These are phyloP conservation scores for Sinocyclocheilus rhinocerous DNA, from an alignment of 2,113 vertebrate genomes.

Conservation along the genomic window DNA sequence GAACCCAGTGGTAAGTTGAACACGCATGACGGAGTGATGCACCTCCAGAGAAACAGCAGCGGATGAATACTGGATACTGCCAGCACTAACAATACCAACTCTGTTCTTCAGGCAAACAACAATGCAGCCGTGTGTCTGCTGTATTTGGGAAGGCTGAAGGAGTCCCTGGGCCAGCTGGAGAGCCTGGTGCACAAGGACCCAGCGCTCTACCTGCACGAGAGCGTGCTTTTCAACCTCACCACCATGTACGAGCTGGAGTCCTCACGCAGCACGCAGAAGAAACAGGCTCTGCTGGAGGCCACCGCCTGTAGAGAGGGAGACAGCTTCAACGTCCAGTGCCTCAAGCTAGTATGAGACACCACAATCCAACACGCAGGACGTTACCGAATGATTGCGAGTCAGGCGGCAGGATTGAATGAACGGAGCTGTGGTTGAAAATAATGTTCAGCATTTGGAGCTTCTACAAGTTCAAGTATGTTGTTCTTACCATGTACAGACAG, in stretches of 20 bases:
- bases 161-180: conserved; percentile 95
- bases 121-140: conserved; percentile 96
- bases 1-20: conserved; percentile 88
- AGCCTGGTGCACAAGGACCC: conserved; percentile 93
- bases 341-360: conserved; percentile 85
- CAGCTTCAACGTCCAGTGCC: conserved; percentile 97
- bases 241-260: conserved; percentile 99
- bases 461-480: not conserved
- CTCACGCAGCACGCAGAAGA: conserved; percentile 94
- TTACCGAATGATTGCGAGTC: not conserved
- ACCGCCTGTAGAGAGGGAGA: conserved; percentile 88
- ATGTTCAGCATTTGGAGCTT: not conserved
- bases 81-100: not conserved
- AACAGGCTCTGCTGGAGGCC: conserved; percentile 90
- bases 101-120: conserved; percentile 88
- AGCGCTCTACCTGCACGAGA: conserved; percentile 88
- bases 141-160: conserved; percentile 95
- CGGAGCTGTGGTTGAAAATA: not conserved
- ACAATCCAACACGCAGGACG: conserved; percentile 6
- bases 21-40: not conserved
- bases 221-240: conserved; percentile 97
- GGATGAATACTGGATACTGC: not conserved
- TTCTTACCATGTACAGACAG: conserved; percentile 10
- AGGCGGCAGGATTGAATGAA: not conserved
- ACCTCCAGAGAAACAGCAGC: too few relatives aligned